Evolutionary conservation across 2,797 vertebrate genomes (phyloP).

Genomic region (Danionella dracula): DNA sequence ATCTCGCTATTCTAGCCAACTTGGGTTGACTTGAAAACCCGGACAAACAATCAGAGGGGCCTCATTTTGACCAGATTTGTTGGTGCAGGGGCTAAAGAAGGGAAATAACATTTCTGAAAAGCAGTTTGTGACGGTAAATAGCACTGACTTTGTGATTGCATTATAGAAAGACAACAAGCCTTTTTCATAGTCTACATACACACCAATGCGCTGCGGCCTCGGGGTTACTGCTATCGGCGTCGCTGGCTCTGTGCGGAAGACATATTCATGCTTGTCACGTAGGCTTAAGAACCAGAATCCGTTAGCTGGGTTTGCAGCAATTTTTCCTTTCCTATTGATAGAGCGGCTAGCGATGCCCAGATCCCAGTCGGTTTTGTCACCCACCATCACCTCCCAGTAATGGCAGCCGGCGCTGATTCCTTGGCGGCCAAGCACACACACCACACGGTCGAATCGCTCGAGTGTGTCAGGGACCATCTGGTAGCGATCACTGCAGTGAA

Average conservation of each 20-base stretch:
- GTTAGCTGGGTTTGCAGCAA: constrained; percentile 61
- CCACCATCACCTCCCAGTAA: constrained; percentile 78
- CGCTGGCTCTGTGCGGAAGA: constrained; percentile 63
- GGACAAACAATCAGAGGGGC: constrained; percentile 65
- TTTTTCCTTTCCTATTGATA: constrained; percentile 67
- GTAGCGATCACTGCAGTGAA: constrained; percentile 59
- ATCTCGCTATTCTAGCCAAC: neutral
- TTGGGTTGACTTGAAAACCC: constrained; percentile 21
- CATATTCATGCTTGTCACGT: constrained; percentile 57
- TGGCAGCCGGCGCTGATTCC: constrained; percentile 70
- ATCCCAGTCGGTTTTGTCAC: constrained; percentile 72
- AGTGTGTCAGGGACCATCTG: constrained; percentile 56
- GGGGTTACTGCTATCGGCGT: constrained; percentile 48
- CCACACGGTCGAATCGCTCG: constrained; percentile 70
- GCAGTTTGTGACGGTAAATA: constrained; percentile 60
- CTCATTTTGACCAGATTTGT: constrained; percentile 70
- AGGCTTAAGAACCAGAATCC: constrained; percentile 74
- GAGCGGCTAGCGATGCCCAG: constrained; percentile 63
- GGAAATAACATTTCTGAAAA: constrained; percentile 67
- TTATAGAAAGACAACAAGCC: constrained; percentile 73
- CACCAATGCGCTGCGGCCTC: constrained; percentile 56
- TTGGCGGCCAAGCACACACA: constrained; percentile 70
- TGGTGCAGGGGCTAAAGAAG: constrained; percentile 74
- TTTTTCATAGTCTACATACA: constrained; percentile 72
- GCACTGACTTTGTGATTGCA: constrained; percentile 58